A percentile compares a stretch with the other conserved stretches of the same genome.
Conservation (phyloP, 2,888 invertebrate species). For the Sipunculus nudus region DNA sequence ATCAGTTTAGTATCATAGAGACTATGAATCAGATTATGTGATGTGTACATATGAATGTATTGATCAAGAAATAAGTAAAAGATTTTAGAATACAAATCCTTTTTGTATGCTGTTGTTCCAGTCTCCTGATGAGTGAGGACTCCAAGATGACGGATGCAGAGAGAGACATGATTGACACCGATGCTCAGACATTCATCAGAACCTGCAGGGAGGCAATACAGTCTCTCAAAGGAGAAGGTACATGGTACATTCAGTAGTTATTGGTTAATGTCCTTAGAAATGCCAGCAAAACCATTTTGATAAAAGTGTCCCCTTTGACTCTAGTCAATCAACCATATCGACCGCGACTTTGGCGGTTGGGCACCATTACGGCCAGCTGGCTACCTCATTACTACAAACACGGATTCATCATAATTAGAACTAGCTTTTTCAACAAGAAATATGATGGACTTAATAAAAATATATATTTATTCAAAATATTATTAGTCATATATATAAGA, state of each 20-base stretch:
- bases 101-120: constrained; percentile 36
- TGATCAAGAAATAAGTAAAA: background rate
- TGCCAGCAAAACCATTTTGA: background rate
- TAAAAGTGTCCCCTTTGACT: no score
- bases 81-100: background rate
- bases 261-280: background rate
- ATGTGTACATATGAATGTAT: background rate
- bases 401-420: no score
- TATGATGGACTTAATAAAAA: no score
- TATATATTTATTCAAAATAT: no score
- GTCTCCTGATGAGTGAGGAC: constrained; percentile 69
- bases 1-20: background rate
- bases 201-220: constrained; percentile 81
- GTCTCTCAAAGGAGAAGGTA: constrained; percentile 77
- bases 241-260: background rate
- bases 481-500: no score
- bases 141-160: constrained; percentile 83
- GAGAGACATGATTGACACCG: constrained; percentile 85
- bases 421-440: no score
- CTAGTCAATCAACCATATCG: no score
- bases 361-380: background rate
- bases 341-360: no score
- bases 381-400: no score
- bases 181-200: constrained; percentile 85
- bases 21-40: no score